Percentiles rank a stretch among this genome's conserved stretches.
These are phyloP conservation scores for Mionectes olivaceus DNA, from an alignment of 2,797 vertebrate genomes.

Conservation along the genomic window DNA sequence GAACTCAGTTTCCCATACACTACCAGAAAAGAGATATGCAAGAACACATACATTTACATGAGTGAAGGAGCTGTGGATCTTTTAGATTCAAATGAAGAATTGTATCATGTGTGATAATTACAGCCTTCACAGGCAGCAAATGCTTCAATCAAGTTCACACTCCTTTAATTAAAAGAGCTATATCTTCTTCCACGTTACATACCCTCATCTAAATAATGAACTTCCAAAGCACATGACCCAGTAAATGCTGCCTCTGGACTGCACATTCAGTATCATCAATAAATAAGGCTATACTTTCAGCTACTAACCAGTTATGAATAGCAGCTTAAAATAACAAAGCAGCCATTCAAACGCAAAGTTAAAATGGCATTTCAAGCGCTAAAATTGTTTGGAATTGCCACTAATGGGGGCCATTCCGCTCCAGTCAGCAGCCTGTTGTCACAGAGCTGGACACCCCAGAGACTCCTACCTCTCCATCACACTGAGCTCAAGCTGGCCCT, in stretches of 20 bases:
- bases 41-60: not conserved
- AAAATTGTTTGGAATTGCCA: not conserved
- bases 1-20: not conserved
- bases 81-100: conserved; percentile 17
- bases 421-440: not conserved
- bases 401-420: not conserved
- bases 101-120: conserved; percentile 15
- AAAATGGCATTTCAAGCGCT: not conserved
- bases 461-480: not conserved
- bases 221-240: not conserved
- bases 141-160: not conserved
- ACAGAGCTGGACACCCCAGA: not conserved
- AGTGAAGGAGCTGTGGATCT: not conserved
- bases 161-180: conserved; percentile 38
- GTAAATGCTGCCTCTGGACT: not conserved
- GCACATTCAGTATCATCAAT: conserved; percentile 6
- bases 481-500: not conserved
- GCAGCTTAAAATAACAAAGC: conserved; percentile 38
- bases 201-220: conserved; percentile 37
- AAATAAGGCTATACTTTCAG: conserved; percentile 27
- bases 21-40: not conserved
- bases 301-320: not conserved
- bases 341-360: not conserved
- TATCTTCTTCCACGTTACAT: conserved; percentile 7
- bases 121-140: conserved; percentile 19